A percentile compares a stretch with the other conserved stretches of the same genome.
Evolutionary conservation across 2,113 vertebrate genomes (phyloP).

Genomic region (Ibidorhyncha struthersii): DNA sequence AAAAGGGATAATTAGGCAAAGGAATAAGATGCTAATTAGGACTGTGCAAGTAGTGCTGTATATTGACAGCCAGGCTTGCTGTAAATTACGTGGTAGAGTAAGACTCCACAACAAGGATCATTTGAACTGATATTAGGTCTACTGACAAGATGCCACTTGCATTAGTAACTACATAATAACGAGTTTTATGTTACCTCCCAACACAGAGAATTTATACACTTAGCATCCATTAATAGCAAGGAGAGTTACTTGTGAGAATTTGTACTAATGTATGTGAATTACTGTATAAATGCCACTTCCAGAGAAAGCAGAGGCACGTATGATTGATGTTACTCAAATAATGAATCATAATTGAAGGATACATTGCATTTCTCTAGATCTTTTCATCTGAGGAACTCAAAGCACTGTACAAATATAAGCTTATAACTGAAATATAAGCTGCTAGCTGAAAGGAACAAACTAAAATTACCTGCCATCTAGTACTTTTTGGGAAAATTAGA

Average conservation of each 20-base stretch:
- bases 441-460: neutral
- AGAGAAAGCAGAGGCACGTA: neutral
- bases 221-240: neutral
- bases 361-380: neutral
- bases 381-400: neutral
- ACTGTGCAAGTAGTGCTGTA: neutral
- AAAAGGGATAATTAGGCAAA: slow-evolving; percentile 29
- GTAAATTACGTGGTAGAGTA: neutral
- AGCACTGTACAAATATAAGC: neutral
- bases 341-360: slow-evolving; percentile 15
- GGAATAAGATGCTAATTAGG: slow-evolving; percentile 31
- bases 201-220: neutral
- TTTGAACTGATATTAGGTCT: neutral
- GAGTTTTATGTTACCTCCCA: neutral
- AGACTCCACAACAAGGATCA: neutral
- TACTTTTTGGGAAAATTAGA: neutral
- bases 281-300: neutral
- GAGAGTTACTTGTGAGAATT: slow-evolving; percentile 21
- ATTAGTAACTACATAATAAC: neutral
- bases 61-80: slow-evolving; percentile 8
- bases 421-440: neutral
- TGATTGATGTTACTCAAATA: slow-evolving; percentile 6
- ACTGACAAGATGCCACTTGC: slow-evolving; percentile 37
- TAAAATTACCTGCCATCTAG: neutral
- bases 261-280: neutral